phyloP scores from a whole-genome alignment of 2,113 vertebrate genomes.

The Elaphurus davidianus region DNA sequence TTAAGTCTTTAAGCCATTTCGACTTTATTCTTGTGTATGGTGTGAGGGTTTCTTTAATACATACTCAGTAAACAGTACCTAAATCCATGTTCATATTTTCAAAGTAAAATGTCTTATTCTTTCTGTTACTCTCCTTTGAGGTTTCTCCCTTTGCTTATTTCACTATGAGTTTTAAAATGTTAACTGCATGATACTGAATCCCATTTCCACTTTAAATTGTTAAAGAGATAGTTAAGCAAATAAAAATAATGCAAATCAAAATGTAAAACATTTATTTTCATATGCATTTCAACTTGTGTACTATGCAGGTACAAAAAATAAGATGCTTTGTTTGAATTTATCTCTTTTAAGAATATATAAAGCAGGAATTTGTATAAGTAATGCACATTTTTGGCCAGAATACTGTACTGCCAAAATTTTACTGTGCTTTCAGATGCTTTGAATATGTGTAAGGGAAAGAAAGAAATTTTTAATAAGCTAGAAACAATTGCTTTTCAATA shows the following conservation, averaged over 20 bases:
- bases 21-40: background rate
- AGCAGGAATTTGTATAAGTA: background rate
- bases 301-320: background rate
- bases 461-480: background rate
- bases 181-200: background rate
- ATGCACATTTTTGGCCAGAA: background rate
- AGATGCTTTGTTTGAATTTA: background rate
- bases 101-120: background rate
- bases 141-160: background rate
- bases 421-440: background rate
- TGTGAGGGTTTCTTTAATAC: background rate
- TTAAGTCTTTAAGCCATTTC: background rate
- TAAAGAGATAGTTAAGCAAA: background rate
- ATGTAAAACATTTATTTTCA: background rate
- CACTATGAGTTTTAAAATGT: background rate
- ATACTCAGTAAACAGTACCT: background rate
- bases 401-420: background rate
- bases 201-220: background rate
- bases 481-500: conserved; percentile 32
- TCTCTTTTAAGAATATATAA: background rate
- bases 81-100: background rate
- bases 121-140: background rate
- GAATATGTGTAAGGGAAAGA: background rate
- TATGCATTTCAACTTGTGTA: background rate
- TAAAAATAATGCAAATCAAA: background rate